These are phyloP conservation scores for Aporophyla lueneburgensis DNA, from an alignment of 2,888 invertebrate genomes.

Conservation along the genomic window DNA sequence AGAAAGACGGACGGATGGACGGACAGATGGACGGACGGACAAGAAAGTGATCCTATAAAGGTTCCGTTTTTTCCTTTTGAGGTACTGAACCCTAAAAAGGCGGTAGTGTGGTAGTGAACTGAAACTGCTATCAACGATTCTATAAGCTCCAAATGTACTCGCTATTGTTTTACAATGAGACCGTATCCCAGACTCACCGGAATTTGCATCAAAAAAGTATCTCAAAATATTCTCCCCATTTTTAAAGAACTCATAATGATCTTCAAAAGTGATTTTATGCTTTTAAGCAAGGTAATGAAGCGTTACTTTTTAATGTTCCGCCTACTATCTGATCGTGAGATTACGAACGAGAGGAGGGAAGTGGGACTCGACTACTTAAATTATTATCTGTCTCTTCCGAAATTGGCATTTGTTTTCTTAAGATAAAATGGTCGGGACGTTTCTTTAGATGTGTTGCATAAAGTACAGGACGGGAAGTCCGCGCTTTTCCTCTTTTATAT, in stretches of 20 bases:
- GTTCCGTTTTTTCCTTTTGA: too few species aligned
- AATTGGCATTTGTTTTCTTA: slow-evolving; percentile 22
- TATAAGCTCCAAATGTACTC: not conserved
- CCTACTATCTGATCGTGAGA: slow-evolving; percentile 16
- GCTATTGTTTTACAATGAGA: not conserved
- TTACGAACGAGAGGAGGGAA: slow-evolving; percentile 17
- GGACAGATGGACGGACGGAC: too few species aligned
- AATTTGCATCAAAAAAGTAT: slow-evolving; percentile 50
- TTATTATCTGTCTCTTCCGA: slow-evolving; percentile 26
- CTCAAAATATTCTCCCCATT: slow-evolving; percentile 47
- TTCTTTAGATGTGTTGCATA: slow-evolving; percentile 1
- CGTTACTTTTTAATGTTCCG: slow-evolving; percentile 61
- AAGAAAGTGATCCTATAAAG: too few species aligned
- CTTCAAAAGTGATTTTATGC: slow-evolving; percentile 60
- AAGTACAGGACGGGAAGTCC: not conserved
- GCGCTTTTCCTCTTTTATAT: not conserved
- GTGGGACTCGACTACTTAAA: slow-evolving; percentile 20
- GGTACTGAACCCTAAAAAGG: too few species aligned
- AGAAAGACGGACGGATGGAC: too few species aligned
- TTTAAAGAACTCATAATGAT: slow-evolving; percentile 53
- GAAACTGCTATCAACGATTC: not conserved
- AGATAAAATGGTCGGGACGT: slow-evolving; percentile 13
- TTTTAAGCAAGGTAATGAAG: slow-evolving; percentile 59
- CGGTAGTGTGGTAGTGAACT: too few species aligned
- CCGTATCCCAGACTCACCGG: not conserved